These are phyloP conservation scores for Cervus canadensis DNA, from an alignment of 2,113 vertebrate species.

Conservation along the genomic window DNA sequence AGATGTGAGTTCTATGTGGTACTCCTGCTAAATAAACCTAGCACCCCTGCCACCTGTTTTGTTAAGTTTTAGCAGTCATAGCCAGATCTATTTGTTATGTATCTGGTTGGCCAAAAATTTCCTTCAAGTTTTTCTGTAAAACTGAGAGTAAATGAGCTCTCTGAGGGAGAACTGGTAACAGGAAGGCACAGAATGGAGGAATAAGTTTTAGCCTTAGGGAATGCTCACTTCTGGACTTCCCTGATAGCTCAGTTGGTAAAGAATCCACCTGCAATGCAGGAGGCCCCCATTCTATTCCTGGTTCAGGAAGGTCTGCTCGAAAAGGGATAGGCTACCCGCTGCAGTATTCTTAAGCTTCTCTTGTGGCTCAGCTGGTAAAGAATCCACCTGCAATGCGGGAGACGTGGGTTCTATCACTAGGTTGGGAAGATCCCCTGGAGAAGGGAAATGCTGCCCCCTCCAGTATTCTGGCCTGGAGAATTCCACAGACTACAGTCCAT, in stretches of 20 bases:
- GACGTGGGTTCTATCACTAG: background rate
- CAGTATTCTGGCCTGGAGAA: background rate
- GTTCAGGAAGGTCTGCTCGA: fast-evolving
- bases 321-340: background rate
- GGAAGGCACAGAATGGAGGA: fast-evolving
- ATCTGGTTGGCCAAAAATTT: background rate
- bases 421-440: background rate
- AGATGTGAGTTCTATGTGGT: background rate
- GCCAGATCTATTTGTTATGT: background rate
- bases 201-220: background rate
- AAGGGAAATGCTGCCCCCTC: background rate
- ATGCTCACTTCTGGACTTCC: background rate
- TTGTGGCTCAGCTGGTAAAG: background rate
- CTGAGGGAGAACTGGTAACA: background rate
- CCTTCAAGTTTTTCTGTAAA: background rate
- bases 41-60: background rate
- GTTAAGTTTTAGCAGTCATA: background rate
- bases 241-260: background rate
- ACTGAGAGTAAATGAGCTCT: background rate
- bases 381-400: background rate
- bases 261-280: background rate
- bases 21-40: background rate
- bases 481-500: background rate
- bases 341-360: background rate
- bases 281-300: background rate